A percentile compares a stretch with the other conserved stretches of the same genome.
These are phyloP conservation scores for Myotis davidii DNA, from an alignment of 2,113 vertebrate species.

Conservation along the genomic window DNA sequence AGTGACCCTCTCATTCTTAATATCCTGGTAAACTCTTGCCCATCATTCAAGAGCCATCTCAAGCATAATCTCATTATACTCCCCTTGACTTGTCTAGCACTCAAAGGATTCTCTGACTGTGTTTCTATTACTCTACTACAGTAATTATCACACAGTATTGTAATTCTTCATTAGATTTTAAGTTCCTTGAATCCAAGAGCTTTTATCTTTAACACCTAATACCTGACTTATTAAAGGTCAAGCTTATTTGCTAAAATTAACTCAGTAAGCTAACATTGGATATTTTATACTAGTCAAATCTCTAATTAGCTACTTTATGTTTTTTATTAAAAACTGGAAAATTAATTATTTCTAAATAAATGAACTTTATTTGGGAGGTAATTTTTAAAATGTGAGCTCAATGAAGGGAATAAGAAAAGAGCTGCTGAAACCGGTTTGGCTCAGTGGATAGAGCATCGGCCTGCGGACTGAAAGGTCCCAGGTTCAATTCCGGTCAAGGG, in stretches of 20 bases:
- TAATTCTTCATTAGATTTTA: constrained; percentile 8
- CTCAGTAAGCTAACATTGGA: neutral
- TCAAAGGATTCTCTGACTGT: neutral
- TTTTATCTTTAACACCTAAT: constrained; percentile 3
- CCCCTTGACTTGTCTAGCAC: neutral
- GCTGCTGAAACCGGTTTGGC: neutral
- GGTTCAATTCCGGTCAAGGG: no score
- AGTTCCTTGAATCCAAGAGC: constrained; percentile 31
- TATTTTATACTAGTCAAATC: constrained; percentile 20
- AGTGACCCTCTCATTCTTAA: neutral
- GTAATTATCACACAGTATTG: neutral
- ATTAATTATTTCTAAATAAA: constrained; percentile 9
- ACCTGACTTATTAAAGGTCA: neutral
- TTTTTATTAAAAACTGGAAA: constrained; percentile 27
- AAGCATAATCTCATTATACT: neutral
- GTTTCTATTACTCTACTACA: neutral
- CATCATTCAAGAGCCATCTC: neutral
- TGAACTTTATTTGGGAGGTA: neutral
- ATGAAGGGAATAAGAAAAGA: neutral
- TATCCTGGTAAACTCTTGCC: neutral
- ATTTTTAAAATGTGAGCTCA: constrained; percentile 11
- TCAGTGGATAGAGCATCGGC: no score
- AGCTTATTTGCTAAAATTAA: constrained; percentile 36
- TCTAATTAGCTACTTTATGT: neutral
- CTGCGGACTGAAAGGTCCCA: no score